Percentiles rank a stretch among this genome's conserved stretches.
Evolutionary conservation across 53 echinoderm and acorn worm genomes (phyloP).

Genomic region (Holothuria scabra): DNA sequence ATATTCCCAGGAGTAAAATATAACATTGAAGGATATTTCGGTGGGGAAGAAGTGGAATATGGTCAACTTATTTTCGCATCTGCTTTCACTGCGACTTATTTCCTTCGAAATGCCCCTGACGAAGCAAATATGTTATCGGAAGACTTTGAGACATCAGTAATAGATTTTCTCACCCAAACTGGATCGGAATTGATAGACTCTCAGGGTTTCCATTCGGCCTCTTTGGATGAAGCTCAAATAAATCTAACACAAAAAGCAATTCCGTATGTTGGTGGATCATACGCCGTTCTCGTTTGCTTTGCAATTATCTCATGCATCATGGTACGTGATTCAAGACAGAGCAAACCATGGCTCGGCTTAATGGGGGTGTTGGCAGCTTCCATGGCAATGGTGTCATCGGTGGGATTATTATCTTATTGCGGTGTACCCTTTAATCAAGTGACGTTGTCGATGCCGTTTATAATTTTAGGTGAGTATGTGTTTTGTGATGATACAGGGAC

Average conservation of each 20-base stretch:
- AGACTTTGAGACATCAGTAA: conserved; percentile 68
- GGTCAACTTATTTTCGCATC: conserved; percentile 41
- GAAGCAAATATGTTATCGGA: conserved; percentile 44
- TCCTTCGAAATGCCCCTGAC: conserved; percentile 36
- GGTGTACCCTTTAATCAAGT: conserved; percentile 63
- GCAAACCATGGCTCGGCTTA: conserved; percentile 65
- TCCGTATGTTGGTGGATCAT: conserved; percentile 70
- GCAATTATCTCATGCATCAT: conserved; percentile 77
- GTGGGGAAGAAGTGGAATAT: conserved; percentile 51
- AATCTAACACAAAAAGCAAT: conserved; percentile 67
- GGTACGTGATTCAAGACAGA: conserved; percentile 66
- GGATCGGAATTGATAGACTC: conserved; percentile 56
- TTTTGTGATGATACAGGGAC: too few species aligned
- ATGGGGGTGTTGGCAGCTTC: conserved; percentile 69
- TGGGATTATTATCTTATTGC: conserved; percentile 68
- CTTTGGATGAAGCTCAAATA: conserved; percentile 72
- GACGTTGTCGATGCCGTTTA: conserved; percentile 69
- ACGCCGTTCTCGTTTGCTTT: conserved; percentile 65
- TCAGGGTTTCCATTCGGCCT: conserved; percentile 64
- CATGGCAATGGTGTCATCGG: conserved; percentile 65
- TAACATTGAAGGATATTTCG: conserved; percentile 70
- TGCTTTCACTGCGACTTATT: conserved; percentile 49
- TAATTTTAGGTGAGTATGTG: conserved; percentile 70
- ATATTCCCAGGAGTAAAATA: conserved; percentile 4
- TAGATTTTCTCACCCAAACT: conserved; percentile 2